Conservation (phyloP, 2,888 invertebrate species). For the Sthenelais limicola region DNA sequence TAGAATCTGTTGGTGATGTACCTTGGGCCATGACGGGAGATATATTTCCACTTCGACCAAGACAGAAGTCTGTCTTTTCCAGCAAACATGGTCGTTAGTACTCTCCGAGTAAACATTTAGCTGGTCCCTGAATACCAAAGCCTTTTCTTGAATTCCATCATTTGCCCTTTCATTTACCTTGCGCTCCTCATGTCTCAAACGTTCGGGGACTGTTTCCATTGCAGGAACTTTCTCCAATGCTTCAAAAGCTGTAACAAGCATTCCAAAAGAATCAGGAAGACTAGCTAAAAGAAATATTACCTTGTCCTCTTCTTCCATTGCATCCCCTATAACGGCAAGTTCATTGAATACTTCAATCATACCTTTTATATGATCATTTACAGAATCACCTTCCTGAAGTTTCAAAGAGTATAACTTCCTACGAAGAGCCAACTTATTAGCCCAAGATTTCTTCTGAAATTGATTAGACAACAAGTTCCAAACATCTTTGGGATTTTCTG, state of each 20-base stretch:
- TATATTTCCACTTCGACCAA: too few relatives aligned
- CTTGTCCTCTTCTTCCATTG: background rate
- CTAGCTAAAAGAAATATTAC: constrained; percentile 20
- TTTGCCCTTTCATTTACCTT: constrained; percentile 19
- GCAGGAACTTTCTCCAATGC: constrained; percentile 14
- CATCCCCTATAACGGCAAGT: constrained; percentile 24
- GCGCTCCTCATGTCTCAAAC: constrained; percentile 15
- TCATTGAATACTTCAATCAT: constrained; percentile 33
- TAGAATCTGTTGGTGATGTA: too few relatives aligned
- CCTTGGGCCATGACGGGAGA: too few relatives aligned
- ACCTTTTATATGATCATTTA: constrained; percentile 18
- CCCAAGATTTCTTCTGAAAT: constrained; percentile 43
- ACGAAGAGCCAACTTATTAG: constrained; percentile 15
- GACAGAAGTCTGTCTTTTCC: too few relatives aligned
- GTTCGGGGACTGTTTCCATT: constrained; percentile 19
- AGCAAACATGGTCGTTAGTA: too few relatives aligned
- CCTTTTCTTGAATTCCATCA: too few relatives aligned
- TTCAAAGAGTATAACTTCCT: constrained; percentile 15
- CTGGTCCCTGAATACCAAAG: too few relatives aligned
- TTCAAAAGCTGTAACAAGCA: constrained; percentile 35
- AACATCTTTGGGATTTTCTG: constrained; percentile 6
- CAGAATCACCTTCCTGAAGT: constrained; percentile 17
- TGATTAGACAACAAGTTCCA: constrained; percentile 22
- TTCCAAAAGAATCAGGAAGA: constrained; percentile 20
- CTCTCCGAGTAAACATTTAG: too few relatives aligned